These are phyloP conservation scores for Nestor notabilis DNA, from an alignment of 2,113 vertebrate species.

Conservation along the genomic window DNA sequence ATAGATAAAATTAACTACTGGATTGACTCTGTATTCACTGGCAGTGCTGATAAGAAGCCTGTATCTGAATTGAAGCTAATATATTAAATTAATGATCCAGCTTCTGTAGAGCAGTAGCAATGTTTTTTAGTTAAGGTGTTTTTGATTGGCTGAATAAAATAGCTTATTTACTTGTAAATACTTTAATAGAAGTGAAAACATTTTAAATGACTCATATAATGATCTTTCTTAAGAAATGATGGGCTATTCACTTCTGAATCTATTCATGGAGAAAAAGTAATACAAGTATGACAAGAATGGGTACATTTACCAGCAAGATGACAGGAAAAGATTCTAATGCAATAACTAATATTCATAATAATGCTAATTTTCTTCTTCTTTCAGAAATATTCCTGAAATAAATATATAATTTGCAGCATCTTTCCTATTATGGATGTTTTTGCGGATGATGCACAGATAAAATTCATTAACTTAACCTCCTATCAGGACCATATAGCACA, in stretches of 20 bases:
- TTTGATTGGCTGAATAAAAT: background rate
- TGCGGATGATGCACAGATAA: background rate
- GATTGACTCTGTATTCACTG: background rate
- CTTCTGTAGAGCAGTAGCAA: background rate
- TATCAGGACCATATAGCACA: background rate
- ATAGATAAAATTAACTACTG: background rate
- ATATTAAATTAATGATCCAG: slow-evolving; percentile 17
- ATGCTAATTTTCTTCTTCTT: background rate
- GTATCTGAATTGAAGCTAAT: background rate
- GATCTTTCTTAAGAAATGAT: background rate
- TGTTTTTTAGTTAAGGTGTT: background rate
- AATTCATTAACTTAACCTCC: background rate
- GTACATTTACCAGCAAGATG: background rate
- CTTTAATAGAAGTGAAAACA: background rate
- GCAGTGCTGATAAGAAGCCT: background rate
- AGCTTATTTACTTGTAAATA: slow-evolving; percentile 38
- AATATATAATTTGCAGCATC: background rate
- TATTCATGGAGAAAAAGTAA: background rate
- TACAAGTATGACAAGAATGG: background rate
- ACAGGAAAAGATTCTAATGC: background rate
- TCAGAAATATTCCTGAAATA: background rate
- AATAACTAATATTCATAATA: background rate
- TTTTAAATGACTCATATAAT: background rate
- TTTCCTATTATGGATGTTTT: background rate
- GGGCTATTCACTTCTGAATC: background rate